phyloP scores from a whole-genome alignment of 2,113 vertebrate genomes.

The Gobius niger region DNA sequence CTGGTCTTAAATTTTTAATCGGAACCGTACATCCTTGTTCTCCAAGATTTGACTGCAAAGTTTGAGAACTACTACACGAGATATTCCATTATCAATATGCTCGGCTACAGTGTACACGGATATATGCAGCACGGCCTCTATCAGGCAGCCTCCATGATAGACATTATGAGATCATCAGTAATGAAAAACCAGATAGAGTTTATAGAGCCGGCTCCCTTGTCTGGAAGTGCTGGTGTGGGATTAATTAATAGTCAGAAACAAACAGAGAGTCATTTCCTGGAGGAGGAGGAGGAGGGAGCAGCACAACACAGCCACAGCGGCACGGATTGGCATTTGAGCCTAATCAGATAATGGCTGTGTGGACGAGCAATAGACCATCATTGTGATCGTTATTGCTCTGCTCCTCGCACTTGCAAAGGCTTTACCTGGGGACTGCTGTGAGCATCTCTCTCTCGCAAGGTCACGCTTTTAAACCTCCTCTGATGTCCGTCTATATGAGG shows the following conservation, averaged over 20 bases:
- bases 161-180: not conserved
- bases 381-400: slow-evolving; percentile 16
- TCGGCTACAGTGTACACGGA: too few relatives aligned
- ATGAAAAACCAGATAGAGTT: not conserved
- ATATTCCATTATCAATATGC: too few relatives aligned
- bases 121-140: too few relatives aligned
- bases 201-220: not conserved
- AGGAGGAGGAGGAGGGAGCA: not conserved
- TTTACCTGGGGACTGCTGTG: too few relatives aligned
- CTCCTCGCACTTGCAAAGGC: too few relatives aligned
- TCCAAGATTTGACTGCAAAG: too few relatives aligned
- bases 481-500: too few relatives aligned
- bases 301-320: not conserved
- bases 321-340: slow-evolving; percentile 38
- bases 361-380: slow-evolving; percentile 28
- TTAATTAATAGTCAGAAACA: slow-evolving; percentile 21
- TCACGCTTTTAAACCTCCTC: too few relatives aligned
- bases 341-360: slow-evolving; percentile 53
- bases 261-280: slow-evolving; percentile 31
- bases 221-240: slow-evolving; percentile 19
- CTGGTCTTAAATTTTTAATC: too few relatives aligned
- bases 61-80: too few relatives aligned
- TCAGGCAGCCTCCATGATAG: not conserved
- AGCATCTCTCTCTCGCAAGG: too few relatives aligned
- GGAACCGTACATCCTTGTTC: too few relatives aligned